Percentiles rank a stretch among this genome's conserved stretches.
Evolutionary conservation across 2,113 vertebrate species (phyloP).

Genomic region (Puntigrus tetrazona): DNA sequence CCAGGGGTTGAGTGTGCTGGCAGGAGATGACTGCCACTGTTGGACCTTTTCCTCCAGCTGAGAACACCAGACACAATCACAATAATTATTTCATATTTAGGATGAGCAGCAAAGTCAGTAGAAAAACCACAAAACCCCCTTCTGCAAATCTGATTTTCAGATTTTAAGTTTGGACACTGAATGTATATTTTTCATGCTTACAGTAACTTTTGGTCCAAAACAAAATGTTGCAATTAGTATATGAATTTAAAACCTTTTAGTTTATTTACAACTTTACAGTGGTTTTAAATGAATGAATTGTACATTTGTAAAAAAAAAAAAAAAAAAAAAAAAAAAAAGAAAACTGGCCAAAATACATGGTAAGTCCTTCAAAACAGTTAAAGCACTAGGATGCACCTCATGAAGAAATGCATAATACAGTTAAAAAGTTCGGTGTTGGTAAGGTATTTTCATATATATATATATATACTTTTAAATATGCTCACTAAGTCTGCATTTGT

Average conservation of each 20-base stretch:
- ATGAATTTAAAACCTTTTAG: background rate
- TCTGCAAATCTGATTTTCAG: background rate
- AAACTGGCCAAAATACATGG: background rate
- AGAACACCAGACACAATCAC: constrained; percentile 17
- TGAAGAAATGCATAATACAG: background rate
- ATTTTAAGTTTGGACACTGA: background rate
- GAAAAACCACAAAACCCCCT: background rate
- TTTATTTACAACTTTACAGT: background rate
- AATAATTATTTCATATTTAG: background rate
- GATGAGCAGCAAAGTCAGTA: background rate
- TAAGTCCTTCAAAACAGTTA: background rate
- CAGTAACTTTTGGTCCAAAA: background rate
- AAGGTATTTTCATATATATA: background rate
- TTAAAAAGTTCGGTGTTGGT: background rate
- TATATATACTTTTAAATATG: background rate
- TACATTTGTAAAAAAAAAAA: background rate
- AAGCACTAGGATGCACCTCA: background rate
- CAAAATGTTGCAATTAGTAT: background rate
- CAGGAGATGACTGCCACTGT: constrained; percentile 90
- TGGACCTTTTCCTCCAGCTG: constrained; percentile 94
- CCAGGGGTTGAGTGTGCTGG: constrained; percentile 91
- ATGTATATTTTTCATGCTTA: background rate
- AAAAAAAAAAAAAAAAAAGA: background rate
- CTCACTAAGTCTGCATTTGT: background rate
- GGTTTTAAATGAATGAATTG: background rate